phyloP scores from a whole-genome alignment of 2,113 vertebrate species.

The Crotalus helleri region DNA sequence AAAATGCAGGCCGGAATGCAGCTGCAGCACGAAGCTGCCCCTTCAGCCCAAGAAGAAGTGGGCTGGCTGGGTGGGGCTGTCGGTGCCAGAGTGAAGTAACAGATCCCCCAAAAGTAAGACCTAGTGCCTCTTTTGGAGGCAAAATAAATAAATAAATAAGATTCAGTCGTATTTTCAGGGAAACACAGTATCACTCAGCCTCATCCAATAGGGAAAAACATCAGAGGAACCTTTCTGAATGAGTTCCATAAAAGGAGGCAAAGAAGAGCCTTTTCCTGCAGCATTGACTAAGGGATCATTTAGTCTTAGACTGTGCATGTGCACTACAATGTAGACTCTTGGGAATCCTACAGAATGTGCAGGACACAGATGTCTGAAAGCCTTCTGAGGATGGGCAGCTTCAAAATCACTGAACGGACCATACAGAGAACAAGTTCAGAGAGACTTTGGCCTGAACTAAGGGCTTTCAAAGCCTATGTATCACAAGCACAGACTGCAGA shows the following conservation, averaged over 20 bases:
- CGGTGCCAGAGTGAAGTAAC: no score
- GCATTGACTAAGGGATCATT: background rate
- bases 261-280: background rate
- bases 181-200: background rate
- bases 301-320: background rate
- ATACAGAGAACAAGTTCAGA: background rate
- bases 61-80: no score
- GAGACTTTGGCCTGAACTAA: background rate
- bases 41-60: no score
- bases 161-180: no score
- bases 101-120: no score
- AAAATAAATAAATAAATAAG: no score
- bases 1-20: no score
- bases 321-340: background rate
- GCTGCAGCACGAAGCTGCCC: no score
- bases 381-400: background rate
- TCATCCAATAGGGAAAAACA: background rate
- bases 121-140: no score
- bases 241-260: background rate
- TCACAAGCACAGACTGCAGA: background rate
- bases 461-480: background rate
- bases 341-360: background rate
- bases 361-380: background rate
- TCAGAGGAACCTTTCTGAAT: background rate
- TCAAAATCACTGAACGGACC: background rate